Evolutionary conservation across 2,888 invertebrate genomes (phyloP).

Genomic region (Philonicus albiceps): DNA sequence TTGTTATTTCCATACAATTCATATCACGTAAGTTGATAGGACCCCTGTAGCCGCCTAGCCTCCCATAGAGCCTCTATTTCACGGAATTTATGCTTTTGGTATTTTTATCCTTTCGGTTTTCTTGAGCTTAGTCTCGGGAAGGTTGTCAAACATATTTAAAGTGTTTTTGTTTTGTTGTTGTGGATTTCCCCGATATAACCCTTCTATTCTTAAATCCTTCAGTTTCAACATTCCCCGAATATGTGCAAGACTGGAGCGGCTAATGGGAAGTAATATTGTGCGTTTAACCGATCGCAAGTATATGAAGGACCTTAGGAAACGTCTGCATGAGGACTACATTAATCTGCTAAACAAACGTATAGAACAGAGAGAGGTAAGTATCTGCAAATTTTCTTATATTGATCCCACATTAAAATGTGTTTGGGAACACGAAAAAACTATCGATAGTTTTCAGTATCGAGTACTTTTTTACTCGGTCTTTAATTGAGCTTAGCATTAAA

Average conservation of each 20-base stretch:
- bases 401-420: no score
- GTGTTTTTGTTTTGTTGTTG: background rate
- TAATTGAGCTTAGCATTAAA: no score
- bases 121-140: background rate
- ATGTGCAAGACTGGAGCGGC: constrained; percentile 60
- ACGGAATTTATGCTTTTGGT: background rate
- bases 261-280: constrained; percentile 67
- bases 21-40: background rate
- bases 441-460: no score
- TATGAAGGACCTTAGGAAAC: constrained; percentile 69
- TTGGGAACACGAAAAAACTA: no score
- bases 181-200: background rate
- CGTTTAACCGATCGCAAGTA: constrained; percentile 71
- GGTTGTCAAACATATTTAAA: background rate
- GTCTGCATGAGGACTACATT: constrained; percentile 70
- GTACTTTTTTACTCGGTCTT: no score
- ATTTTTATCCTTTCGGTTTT: background rate
- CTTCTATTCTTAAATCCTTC: constrained; percentile 4
- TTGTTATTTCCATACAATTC: constrained; percentile 6
- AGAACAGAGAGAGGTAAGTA: constrained; percentile 67
- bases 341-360: constrained; percentile 68
- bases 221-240: constrained; percentile 63
- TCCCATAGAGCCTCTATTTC: background rate
- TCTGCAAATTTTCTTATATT: background rate
- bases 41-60: background rate